phyloP scores from a whole-genome alignment of 2,888 invertebrate species.

The Capitulum mitella region DNA sequence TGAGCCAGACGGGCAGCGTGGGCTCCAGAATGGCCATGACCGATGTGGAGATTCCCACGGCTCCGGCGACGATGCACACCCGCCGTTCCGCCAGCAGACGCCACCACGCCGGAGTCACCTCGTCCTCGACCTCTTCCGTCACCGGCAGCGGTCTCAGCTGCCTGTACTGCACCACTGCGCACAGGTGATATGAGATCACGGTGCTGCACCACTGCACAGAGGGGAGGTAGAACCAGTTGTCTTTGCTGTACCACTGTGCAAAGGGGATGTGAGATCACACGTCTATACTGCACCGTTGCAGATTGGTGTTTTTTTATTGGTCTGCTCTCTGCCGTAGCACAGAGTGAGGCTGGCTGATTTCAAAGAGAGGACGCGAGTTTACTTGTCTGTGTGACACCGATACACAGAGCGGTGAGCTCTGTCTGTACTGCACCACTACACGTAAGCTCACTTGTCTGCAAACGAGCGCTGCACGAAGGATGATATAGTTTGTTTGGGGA shows the following conservation, averaged over 20 bases:
- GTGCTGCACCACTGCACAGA: not conserved
- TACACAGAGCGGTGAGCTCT: no score
- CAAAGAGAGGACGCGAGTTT: no score
- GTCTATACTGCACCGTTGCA: not conserved
- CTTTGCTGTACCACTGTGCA: not conserved
- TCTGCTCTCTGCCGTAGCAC: no score
- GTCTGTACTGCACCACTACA: no score
- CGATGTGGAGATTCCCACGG: constrained; percentile 69
- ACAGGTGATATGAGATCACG: not conserved
- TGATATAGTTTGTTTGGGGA: no score
- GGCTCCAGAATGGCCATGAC: constrained; percentile 77
- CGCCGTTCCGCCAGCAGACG: constrained; percentile 56
- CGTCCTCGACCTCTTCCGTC: not conserved
- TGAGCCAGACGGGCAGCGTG: constrained; percentile 72
- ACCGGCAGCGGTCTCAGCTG: constrained; percentile 8
- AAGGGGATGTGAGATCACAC: not conserved
- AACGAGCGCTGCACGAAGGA: no score
- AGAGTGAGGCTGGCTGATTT: no score
- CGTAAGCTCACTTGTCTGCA: no score
- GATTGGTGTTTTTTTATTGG: no score
- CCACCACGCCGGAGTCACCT: constrained; percentile 47
- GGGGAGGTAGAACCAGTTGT: not conserved
- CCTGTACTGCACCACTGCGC: not conserved
- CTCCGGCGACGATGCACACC: constrained; percentile 50
- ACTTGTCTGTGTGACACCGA: no score